These are phyloP conservation scores for Pterocles orientalis DNA, from an alignment of 2,113 vertebrate species.

Conservation along the genomic window DNA sequence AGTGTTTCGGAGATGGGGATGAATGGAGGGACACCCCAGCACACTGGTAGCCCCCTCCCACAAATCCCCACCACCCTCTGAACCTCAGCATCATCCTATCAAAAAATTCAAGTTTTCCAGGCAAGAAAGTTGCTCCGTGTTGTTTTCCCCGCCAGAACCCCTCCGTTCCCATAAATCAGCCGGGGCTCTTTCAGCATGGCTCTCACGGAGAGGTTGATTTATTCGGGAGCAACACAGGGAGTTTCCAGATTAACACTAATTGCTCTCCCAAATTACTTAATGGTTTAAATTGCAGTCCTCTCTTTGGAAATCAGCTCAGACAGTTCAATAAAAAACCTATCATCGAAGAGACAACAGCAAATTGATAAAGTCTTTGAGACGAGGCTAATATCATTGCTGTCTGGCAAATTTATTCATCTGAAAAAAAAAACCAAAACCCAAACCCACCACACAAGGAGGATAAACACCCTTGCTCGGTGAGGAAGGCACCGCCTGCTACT, in stretches of 20 bases:
- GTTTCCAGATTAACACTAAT: slow-evolving; percentile 71
- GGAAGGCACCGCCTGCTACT: background rate
- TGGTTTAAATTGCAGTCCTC: slow-evolving; percentile 63
- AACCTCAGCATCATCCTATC: background rate
- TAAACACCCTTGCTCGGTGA: background rate
- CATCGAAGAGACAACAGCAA: slow-evolving; percentile 54
- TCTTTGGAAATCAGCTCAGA: slow-evolving; percentile 61
- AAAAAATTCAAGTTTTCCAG: background rate
- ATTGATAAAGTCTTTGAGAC: slow-evolving; percentile 60
- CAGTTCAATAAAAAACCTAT: slow-evolving; percentile 56
- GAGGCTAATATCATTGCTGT: slow-evolving; percentile 24
- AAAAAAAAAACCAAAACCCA: background rate
- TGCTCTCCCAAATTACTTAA: slow-evolving; percentile 69
- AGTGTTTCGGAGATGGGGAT: accelerated
- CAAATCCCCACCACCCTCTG: accelerated
- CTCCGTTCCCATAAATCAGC: background rate
- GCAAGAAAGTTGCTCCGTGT: background rate
- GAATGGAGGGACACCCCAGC: accelerated
- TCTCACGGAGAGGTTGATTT: slow-evolving; percentile 62
- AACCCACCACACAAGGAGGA: background rate
- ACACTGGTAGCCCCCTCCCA: background rate
- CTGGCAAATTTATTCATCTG: slow-evolving; percentile 51
- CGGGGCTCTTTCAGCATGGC: background rate
- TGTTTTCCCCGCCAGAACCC: background rate
- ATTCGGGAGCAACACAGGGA: slow-evolving; percentile 61